Base-by-base conservation (phyloP, 1,140 invertebrate species). In the Phocides pigmalion region DNA sequence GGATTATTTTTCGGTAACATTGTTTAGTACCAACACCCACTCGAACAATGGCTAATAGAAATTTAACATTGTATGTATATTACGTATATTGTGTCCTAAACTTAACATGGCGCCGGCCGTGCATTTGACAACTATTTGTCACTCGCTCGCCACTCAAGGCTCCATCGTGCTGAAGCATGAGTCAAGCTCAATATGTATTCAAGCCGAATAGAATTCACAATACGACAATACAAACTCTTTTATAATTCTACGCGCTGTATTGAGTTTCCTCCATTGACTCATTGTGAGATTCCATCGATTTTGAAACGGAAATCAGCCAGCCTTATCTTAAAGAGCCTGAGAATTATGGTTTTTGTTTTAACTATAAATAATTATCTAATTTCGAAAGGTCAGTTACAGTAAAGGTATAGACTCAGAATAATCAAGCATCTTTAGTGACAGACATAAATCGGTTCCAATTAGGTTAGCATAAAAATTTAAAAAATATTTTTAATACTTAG, bases 261-360 rank as follows among this genome's bases (percentile, higher is more conserved):
- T 3, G 39, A 53, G 70, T 77, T 74, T 79, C 76, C 79, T 81
- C 67, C 63, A 68, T 72, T 79, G 72, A 79, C 25, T 81, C 74
- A 81, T 68, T 56, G 58, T 58, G 47, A 56, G 28, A 68, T 47
- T 32, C 62, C 37, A 64, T 53, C 37, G 49, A 12, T 56, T 16
- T 54, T 35, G 2, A 20, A 66, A 66, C 66, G 66, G 61, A 68
- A 53, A 58, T 58, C 28, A 64, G 12, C 2, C 28, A 64, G 12
- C 2, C 14, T 41, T 42, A 41, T 56, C 20, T 42, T 5, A 0
- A 22, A 12, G 22, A 25, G 14, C 22, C n/a, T 3, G 9, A 32
- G 9, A 11, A 1, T 32, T 32, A 32, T 0, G 9, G 28, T 4
- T 32, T 11, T 11, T 28, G 28, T 2, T 11, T 11, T 32, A 3